phyloP scores from a whole-genome alignment of 2,113 vertebrate species.

The Poicephalus gulielmi region DNA sequence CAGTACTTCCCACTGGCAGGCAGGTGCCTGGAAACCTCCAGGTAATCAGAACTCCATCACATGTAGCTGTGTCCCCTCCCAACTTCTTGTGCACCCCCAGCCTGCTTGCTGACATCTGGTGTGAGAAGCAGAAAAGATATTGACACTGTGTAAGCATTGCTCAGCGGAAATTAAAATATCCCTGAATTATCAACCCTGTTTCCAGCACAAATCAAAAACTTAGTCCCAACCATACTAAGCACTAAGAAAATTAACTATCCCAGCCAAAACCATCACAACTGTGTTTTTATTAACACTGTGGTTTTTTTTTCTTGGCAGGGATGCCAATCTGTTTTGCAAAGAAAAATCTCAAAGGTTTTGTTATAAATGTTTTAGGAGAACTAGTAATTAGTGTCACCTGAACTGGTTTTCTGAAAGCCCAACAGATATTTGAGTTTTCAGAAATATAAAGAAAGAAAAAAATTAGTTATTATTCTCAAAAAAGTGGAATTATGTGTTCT shows the following conservation, averaged over 20 bases:
- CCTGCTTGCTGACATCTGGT: background rate
- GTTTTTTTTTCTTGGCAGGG: background rate
- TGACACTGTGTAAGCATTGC: background rate
- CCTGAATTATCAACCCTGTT: background rate
- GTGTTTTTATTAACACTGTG: background rate
- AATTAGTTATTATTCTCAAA: background rate
- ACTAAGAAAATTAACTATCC: background rate
- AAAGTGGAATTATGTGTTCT: background rate
- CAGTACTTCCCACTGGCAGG: background rate
- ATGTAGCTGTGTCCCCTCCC: fast-evolving
- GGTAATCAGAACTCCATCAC: background rate
- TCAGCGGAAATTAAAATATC: background rate
- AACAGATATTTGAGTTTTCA: background rate
- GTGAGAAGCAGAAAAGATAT: background rate
- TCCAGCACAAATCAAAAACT: background rate
- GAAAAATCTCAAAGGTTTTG: background rate
- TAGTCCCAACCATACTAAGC: no score
- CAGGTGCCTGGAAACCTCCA: background rate
- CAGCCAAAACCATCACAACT: background rate
- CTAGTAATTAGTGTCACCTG: background rate
- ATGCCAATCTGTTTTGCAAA: background rate
- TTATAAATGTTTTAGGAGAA: background rate
- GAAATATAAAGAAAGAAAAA: background rate
- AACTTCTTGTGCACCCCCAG: fast-evolving
- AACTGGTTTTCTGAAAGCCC: background rate